Percentiles rank a stretch among this genome's conserved stretches.
Evolutionary conservation across 2,113 vertebrate genomes (phyloP).

Genomic region (Vombatus ursinus): DNA sequence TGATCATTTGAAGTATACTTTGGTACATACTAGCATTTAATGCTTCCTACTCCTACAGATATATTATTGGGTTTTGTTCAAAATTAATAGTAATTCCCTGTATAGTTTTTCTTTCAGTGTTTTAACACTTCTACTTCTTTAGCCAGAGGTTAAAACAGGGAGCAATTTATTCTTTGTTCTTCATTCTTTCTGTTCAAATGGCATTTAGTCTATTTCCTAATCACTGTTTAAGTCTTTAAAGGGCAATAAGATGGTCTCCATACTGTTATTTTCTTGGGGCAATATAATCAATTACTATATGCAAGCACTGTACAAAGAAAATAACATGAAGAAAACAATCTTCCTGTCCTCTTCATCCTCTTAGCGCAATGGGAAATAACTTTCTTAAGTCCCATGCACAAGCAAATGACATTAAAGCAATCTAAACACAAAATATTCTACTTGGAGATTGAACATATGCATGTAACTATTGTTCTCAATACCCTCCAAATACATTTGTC

Average conservation of each 20-base stretch:
- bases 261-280: not conserved
- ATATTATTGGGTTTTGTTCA: not conserved
- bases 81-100: not conserved
- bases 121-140: not conserved
- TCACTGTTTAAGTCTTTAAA: not conserved
- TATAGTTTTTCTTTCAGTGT: not conserved
- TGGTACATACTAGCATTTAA: not conserved
- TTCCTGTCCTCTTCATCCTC: not conserved
- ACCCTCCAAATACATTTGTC: not conserved
- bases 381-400: not conserved
- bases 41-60: fast-evolving
- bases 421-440: not conserved
- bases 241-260: not conserved
- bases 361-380: not conserved
- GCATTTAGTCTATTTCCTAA: not conserved
- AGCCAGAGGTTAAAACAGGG: not conserved
- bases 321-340: not conserved
- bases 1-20: not conserved
- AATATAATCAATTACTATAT: not conserved
- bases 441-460: not conserved
- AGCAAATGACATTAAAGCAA: not conserved
- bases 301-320: not conserved
- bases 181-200: not conserved
- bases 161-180: not conserved
- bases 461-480: not conserved